Base-by-base conservation (phyloP, 2,797 vertebrate genomes). In the Silurus lanzhouensis region DNA sequence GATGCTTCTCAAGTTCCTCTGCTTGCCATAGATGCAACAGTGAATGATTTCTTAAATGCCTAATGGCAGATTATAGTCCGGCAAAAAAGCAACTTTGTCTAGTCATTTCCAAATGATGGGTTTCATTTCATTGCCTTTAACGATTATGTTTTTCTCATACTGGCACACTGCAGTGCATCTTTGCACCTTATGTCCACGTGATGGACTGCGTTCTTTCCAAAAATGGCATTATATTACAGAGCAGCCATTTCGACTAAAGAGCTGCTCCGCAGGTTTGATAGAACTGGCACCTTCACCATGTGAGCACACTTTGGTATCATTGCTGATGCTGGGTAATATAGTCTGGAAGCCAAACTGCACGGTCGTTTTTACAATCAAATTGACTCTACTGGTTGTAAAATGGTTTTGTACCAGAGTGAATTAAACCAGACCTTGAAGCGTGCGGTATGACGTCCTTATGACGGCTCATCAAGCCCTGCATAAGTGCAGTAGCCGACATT, bases 51-150 rank as follows among this genome's bases (percentile, higher is more conserved):
- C 8, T 27, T 52, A 81, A 81, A 81, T 31, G 48, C 67, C 17
- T n/a, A 22, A 20, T 22, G 64, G 60, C 48, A 67, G 64, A 27
- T 46, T n/a, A 48, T 22, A 8, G 63, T 81, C 64, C 22, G 4
- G 44, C 68, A 27, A 75, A 83, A 38, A 64, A 14, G 57, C 44
- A 64, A 81, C 48, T 63, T 81, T 81, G 79, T 63, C 60, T 81
- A 67, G 46, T 68, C 25, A 20, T 83, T 83, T 10, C 57, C 44
- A 58, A 84, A 68, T 72, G 58, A 80, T 52, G n/a, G 76, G 67
- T 70, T 71, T 80, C 57, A 70, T 61, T 84, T 83, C 71, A 63
- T 27, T 74, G 71, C 71, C 25, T 75, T 83, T 83, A 83, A 83
- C n/a, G 82, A 64, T 83, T 63, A 74, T 63, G 82, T 48, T 46